Base-by-base conservation (phyloP, 2,888 invertebrate species). In the Embidobia sp. region DNA sequence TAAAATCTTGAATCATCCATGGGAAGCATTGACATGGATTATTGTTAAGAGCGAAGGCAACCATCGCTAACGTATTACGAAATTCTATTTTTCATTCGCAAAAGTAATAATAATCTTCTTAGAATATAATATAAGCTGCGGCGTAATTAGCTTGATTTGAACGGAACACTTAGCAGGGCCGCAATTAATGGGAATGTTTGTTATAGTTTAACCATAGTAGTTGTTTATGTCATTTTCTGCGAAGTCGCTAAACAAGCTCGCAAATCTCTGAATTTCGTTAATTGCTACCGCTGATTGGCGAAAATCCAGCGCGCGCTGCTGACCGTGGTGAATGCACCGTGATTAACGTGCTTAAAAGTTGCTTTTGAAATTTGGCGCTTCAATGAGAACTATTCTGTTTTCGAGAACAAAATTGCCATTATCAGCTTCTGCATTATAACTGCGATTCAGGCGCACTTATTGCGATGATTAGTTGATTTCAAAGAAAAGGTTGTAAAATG, bases 271-370 rank as follows among this genome's bases (percentile, higher is more conserved):
- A 86, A 87, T 87, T 85, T 83, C 80, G 82, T 84, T 87, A 87
- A 87, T 87, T 86, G 84, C 83, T 77, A 67, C 73, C 57, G 79
- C 79, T 85, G 83, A 86, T 85, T 85, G 86, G 84, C 85, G 83
- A 77, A 84, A 84, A 84, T 84, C 80, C 84, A 83, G 80, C 81
- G 79, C 78, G 80, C 82, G 74, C 78, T 75, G 63, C 73, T 72
- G 75, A 75, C 66, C 80, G 66, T 73, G 76, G 63, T 83, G 84
- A 85, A 85, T 86, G 74, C 79, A 33, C 6, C 80, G 81, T 84
- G 83, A 84, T 86, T 86, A 85, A 83, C 81, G 80, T 79, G 78
- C 79, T 84, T 82, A 81, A 84, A 83, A 84, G 80, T 63, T 85
- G 79, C 79, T 82, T 77, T 53, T 67, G 75, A 81, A 81, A 79